These are phyloP conservation scores for Drosophila subpulchrella DNA, from an alignment of 1,140 invertebrate genomes.

Conservation along the genomic window DNA sequence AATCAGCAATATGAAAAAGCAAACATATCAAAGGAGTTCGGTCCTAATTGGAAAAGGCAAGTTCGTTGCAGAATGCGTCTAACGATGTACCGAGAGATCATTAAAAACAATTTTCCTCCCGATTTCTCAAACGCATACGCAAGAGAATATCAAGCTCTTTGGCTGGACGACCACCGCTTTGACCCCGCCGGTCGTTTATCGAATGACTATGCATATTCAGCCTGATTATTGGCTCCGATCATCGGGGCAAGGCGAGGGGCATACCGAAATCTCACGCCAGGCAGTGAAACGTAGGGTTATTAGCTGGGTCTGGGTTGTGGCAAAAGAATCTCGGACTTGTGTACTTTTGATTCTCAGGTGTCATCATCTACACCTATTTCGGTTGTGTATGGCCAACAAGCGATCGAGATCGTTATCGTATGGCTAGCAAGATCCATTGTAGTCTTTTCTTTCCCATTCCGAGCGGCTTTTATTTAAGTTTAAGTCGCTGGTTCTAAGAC, in stretches of 20 bases:
- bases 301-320: constrained; percentile 54
- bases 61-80: constrained; percentile 20
- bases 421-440: constrained; percentile 64
- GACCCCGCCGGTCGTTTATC: constrained; percentile 79
- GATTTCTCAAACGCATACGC: constrained; percentile 33
- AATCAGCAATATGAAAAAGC: constrained; percentile 54
- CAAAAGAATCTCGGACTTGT: constrained; percentile 47
- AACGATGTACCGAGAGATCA: constrained; percentile 47
- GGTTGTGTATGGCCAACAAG: constrained; percentile 55
- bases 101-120: constrained; percentile 71
- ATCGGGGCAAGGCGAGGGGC: constrained; percentile 11
- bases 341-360: constrained; percentile 82
- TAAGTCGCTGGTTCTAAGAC: constrained; percentile 82
- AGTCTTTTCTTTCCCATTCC: constrained; percentile 51
- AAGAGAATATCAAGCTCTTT: constrained; percentile 25
- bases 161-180: constrained; percentile 53
- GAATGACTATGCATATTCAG: constrained; percentile 83
- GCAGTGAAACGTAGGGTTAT: constrained; percentile 68
- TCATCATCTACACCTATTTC: constrained; percentile 83
- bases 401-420: constrained; percentile 70
- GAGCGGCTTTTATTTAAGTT: constrained; percentile 82
- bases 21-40: constrained; percentile 4
- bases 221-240: constrained; percentile 72
- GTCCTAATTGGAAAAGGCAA: constrained; percentile 32
- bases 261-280: constrained; percentile 60